Base-by-base conservation (phyloP, 2,113 vertebrate genomes). In the Micromys minutus region DNA sequence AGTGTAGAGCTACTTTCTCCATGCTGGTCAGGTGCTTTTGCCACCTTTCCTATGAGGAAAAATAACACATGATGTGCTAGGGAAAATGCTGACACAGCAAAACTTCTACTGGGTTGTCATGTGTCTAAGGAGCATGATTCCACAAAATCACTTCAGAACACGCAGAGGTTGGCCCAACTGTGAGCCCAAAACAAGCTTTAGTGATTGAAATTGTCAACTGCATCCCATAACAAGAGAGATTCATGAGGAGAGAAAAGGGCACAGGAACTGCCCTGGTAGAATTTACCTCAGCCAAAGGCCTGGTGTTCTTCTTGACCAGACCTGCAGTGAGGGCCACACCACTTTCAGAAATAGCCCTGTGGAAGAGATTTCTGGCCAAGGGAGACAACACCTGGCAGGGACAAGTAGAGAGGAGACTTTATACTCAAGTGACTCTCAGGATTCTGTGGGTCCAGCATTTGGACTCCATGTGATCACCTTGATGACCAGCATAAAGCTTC, bases 271-370 rank as follows among this genome's bases (percentile, higher is more conserved):
- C 29, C 36, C 77, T 19, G 4, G 0, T 8, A 59, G 42, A 8
- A 65, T 96, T 29, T 95, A 98, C 97, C 91, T 97, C 39, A 71
- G 91, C 86, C 42, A 4, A 0, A 1, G 74, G 17, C 29, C 84
- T 96, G 3, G 36, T 1, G 21, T 94, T 72, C 1, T 72, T 86
- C 63, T 7, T 52, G 19, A 87, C 0, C 45, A 97, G 26, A 36
- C 0, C 0, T 77, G 5, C 0, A 0, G 93, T 4, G 34, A 97
- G 87, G 90, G 96, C 97, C 24, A 98, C 98, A 0, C 98, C 98
- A 47, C 98, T 99, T 95, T 99, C 97, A 59, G 99, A 98, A 86
- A 99, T 98, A 0, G 98, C 98, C 83, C 97, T 98, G 4, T 99
- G 99, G 96, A 99, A 99, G 63, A 99, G 94, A 24, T 98, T 98